A percentile compares a stretch with the other conserved stretches of the same genome.
phyloP scores from a whole-genome alignment of 2,113 vertebrate species.

The Chinchilla lanigera region DNA sequence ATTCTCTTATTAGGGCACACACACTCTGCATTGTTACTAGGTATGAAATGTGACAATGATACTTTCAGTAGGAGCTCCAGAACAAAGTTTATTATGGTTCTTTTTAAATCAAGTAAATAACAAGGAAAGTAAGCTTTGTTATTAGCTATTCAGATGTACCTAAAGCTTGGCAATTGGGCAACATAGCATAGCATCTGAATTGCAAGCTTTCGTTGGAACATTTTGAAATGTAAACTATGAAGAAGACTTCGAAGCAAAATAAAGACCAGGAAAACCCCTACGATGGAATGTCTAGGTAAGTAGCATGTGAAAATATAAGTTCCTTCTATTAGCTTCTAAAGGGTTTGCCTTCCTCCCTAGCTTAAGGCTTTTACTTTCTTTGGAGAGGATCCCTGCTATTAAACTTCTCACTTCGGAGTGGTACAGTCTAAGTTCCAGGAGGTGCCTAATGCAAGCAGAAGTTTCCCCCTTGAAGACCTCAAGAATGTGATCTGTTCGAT shows the following conservation, averaged over 20 bases:
- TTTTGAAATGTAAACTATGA: constrained; percentile 52
- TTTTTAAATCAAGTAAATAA: constrained; percentile 41
- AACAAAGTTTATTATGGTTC: constrained; percentile 7
- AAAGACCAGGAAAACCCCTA: not conserved
- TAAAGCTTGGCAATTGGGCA: constrained; percentile 17
- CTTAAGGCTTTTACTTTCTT: not conserved
- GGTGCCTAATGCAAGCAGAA: not conserved
- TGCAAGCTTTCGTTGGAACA: not conserved
- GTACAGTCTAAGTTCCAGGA: not conserved
- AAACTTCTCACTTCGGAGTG: not conserved
- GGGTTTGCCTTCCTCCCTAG: not conserved
- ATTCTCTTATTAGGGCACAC: not conserved
- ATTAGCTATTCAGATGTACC: not conserved
- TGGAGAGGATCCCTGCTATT: not conserved
- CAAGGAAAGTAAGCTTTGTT: constrained; percentile 41
- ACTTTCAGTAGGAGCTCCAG: not conserved
- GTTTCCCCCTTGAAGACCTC: not conserved
- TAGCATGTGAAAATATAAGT: not conserved
- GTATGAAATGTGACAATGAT: not conserved
- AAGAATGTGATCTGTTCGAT: not conserved
- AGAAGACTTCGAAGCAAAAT: constrained; percentile 33
- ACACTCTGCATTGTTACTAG: not conserved
- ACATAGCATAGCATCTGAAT: not conserved
- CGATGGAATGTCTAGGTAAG: constrained; percentile 23
- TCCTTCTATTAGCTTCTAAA: constrained; percentile 9